A percentile compares a stretch with the other conserved stretches of the same genome.
Evolutionary conservation across 1,140 invertebrate species (phyloP).

Genomic region (Diabrotica virgifera): DNA sequence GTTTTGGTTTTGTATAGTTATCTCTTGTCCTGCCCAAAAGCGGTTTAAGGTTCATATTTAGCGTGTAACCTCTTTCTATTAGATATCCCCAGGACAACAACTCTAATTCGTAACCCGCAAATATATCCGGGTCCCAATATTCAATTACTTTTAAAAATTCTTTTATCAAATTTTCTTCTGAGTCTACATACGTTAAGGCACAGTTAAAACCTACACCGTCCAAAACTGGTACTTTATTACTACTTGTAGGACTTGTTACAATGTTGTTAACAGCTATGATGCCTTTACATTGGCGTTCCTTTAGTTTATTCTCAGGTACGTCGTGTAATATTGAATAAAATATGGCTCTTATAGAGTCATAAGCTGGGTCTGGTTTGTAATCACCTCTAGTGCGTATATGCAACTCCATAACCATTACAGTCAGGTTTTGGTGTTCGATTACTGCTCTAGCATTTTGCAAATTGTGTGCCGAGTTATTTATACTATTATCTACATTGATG

Average conservation of each 20-base stretch:
- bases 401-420: slow-evolving; percentile 79
- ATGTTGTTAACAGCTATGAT: slow-evolving; percentile 36
- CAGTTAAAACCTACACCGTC: slow-evolving; percentile 48
- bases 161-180: slow-evolving; percentile 69
- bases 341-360: slow-evolving; percentile 79
- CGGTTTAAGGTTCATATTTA: slow-evolving; percentile 71
- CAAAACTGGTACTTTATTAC: slow-evolving; percentile 36
- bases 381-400: slow-evolving; percentile 72
- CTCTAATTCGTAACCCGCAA: slow-evolving; percentile 94
- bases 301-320: slow-evolving; percentile 36
- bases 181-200: slow-evolving; percentile 53
- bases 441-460: slow-evolving; percentile 67
- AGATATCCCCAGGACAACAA: slow-evolving; percentile 94
- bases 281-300: slow-evolving; percentile 39
- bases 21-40: slow-evolving; percentile 74
- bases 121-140: slow-evolving; percentile 88
- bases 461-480: slow-evolving; percentile 68
- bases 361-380: slow-evolving; percentile 77
- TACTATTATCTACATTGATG: slow-evolving; percentile 58
- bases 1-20: slow-evolving; percentile 41
- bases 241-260: slow-evolving; percentile 8
- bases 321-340: slow-evolving; percentile 83
- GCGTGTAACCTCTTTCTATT: slow-evolving; percentile 70
- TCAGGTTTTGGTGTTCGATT: slow-evolving; percentile 74
- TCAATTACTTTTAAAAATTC: slow-evolving; percentile 67